Evolutionary conservation across 2,888 invertebrate genomes (phyloP), one percentile per base, ranked within the genome.

Genomic region (Agonopterix alstromeriana): DNA sequence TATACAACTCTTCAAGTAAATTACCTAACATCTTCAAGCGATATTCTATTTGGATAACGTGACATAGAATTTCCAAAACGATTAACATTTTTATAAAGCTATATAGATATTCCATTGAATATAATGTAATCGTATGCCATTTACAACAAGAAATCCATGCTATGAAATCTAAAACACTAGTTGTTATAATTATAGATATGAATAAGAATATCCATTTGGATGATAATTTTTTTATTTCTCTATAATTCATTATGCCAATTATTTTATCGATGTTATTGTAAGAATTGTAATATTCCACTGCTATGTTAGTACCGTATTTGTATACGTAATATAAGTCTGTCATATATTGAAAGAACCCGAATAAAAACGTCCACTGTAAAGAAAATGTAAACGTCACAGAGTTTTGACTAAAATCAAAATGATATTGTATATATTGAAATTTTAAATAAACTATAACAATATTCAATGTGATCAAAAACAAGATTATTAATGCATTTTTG

Each of bases 231-330:
- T 10, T 11, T 42, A 42, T 11, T 38, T n/a, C n/a, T 12, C 11
- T 42, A 42, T 42, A 11, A 11, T 42, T 10, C 8, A 8, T 42
- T 10, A 42, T 42, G 11, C 42, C 42, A 8, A 42, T n/a, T 10
- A 42, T 42, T n/a, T 46, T 48, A 27, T 70, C 70, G 0, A 70
- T 48, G 7, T 50, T 46, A 1, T 53, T 50, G 45, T 59, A 70
- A 1, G 50, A 14, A 14, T 55, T 53, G 1, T 58, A 54, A 38
- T 63, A 70, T n/a, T 57, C 56, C 2, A 58, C n/a, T 3, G 44
- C 35, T 8, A 8, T 41, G 2, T 52, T 10, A 1, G 46, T 44
- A 52, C 58, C n/a, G 51, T 55, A 27, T 46, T 61, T 65, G 41
- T 53, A 61, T 0, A 67, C 53, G 27, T 46, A 61, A 2, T 47